A percentile compares a stretch with the other conserved stretches of the same genome.
These are phyloP conservation scores for Actinia tenebrosa DNA, from an alignment of 64 coral and sea anemone species.

Conservation along the genomic window DNA sequence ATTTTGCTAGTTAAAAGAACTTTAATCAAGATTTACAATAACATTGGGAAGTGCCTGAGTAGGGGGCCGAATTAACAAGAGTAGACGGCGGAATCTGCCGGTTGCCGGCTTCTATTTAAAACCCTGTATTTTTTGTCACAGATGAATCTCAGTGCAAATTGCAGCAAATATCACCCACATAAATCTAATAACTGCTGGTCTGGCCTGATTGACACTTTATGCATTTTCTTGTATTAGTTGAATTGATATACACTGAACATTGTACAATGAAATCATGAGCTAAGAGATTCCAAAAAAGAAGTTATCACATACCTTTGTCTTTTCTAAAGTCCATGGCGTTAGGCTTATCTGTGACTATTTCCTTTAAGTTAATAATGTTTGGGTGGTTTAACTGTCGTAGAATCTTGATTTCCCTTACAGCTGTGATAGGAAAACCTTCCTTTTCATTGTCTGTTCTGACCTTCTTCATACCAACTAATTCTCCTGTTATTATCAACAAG, in stretches of 20 bases:
- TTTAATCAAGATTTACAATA: too few species aligned
- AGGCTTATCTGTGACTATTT: conserved; percentile 98
- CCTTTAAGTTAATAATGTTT: conserved; percentile 95
- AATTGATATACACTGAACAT: background rate
- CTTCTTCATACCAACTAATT: conserved; percentile 93
- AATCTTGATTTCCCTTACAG: conserved; percentile 97
- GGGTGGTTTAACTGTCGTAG: conserved; percentile 83
- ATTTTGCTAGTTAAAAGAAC: too few species aligned
- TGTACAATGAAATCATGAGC: background rate
- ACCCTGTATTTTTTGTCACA: too few species aligned
- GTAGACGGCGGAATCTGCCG: too few species aligned
- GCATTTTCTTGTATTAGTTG: too few species aligned
- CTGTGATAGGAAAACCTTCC: conserved; percentile 99
- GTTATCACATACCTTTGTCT: conserved; percentile 77
- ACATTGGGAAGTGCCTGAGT: too few species aligned
- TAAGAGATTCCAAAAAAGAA: background rate
- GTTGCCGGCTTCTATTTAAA: too few species aligned
- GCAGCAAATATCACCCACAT: too few species aligned
- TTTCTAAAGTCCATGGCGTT: conserved; percentile 97
- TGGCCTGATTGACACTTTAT: too few species aligned
- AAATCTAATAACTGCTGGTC: too few species aligned
- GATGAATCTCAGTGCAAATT: too few species aligned
- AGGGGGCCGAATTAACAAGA: too few species aligned
- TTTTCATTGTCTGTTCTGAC: conserved; percentile 98
- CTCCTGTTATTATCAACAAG: conserved; percentile 30